Evolutionary conservation across 92 coral and sea anemone species (phyloP).

Genomic region (Desmophyllum pertusum): DNA sequence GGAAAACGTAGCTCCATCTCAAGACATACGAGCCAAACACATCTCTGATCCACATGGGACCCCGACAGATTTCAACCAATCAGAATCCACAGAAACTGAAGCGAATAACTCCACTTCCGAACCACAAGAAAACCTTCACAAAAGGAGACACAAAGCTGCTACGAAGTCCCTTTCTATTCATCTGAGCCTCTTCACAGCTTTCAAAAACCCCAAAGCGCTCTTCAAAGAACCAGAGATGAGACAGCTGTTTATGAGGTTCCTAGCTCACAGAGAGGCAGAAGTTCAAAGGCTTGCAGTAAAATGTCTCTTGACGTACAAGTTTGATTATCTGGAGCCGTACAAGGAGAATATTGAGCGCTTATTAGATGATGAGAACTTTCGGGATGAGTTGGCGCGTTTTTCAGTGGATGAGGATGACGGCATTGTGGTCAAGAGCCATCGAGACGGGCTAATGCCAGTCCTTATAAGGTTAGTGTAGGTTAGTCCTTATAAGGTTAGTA

Average conservation of each 20-base stretch:
- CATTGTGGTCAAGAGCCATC: conserved; percentile 75
- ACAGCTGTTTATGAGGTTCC: conserved; percentile 63
- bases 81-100: conserved; percentile 22
- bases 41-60: neutral
- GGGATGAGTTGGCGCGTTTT: conserved; percentile 87
- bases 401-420: conserved; percentile 83
- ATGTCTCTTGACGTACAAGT: conserved; percentile 87
- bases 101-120: conserved; percentile 8
- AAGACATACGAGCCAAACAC: conserved; percentile 68
- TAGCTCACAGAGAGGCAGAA: conserved; percentile 84
- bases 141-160: conserved; percentile 67
- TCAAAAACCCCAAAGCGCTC: conserved; percentile 83
- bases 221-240: conserved; percentile 77
- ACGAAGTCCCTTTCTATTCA: conserved; percentile 82
- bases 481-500: conserved; percentile 79
- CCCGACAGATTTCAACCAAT: conserved; percentile 6
- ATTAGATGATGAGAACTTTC: conserved; percentile 88
- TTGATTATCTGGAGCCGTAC: conserved; percentile 82
- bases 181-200: conserved; percentile 74
- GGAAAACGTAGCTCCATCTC: conserved; percentile 78
- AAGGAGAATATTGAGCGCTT: conserved; percentile 82
- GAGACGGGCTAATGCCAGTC: conserved; percentile 83
- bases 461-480: conserved; percentile 81
- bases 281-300: conserved; percentile 88
- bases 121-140: conserved; percentile 40